These are phyloP conservation scores for Rafetus swinhoei DNA, from an alignment of 2,113 vertebrate genomes.

Conservation along the genomic window DNA sequence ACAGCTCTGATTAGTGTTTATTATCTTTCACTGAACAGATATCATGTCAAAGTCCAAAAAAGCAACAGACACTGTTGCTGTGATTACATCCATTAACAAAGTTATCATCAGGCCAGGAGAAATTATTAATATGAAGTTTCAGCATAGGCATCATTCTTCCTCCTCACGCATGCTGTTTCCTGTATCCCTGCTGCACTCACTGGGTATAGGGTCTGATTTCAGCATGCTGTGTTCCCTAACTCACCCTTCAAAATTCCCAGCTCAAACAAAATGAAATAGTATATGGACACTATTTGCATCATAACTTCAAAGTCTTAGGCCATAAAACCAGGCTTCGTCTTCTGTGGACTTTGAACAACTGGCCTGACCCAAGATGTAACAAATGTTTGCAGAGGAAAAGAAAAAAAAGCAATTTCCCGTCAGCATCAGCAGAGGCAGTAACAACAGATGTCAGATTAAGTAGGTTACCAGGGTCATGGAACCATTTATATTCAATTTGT, in stretches of 20 bases:
- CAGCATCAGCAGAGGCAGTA: constrained; percentile 10
- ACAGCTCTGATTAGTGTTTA: neutral
- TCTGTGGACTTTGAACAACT: constrained; percentile 43
- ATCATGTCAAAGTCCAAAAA: neutral
- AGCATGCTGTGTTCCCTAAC: neutral
- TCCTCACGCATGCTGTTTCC: neutral
- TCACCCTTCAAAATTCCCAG: constrained; percentile 3
- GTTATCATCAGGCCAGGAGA: neutral
- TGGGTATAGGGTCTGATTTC: neutral
- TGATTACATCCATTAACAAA: neutral
- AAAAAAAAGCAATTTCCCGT: constrained; percentile 22
- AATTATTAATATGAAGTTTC: neutral
- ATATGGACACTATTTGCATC: constrained; percentile 16
- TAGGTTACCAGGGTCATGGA: constrained; percentile 19
- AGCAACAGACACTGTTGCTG: neutral
- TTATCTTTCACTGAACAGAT: neutral
- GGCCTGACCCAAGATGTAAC: constrained; percentile 34
- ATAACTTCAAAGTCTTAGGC: constrained; percentile 24
- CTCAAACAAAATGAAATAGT: neutral
- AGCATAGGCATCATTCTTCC: neutral
- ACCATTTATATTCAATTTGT: constrained; percentile 18
- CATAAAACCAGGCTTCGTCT: constrained; percentile 57
- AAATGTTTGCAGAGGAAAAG: constrained; percentile 45
- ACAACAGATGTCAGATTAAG: constrained; percentile 12
- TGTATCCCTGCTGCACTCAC: neutral